Conservation (phyloP, 2,888 invertebrate species). For the Iselma pallidipennis region DNA sequence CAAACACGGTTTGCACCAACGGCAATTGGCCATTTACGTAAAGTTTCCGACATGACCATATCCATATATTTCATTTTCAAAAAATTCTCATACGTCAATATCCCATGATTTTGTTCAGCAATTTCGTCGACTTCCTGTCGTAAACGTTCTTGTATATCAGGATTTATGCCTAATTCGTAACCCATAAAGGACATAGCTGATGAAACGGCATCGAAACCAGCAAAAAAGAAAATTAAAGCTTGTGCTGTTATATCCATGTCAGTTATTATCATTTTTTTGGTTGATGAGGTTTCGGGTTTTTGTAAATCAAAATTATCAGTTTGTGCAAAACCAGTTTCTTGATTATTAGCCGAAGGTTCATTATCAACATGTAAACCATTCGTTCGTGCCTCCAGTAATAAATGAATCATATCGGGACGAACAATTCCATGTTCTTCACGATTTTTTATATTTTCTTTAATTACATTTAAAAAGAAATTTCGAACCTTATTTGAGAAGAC, state of each 20-base stretch:
- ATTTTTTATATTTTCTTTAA: not conserved
- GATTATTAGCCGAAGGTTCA: too few species aligned
- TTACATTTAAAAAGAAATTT: not conserved
- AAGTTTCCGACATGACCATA: not conserved
- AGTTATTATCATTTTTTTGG: not conserved
- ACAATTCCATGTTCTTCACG: not conserved
- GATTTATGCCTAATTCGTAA: not conserved
- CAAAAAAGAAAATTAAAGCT: not conserved
- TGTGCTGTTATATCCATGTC: not conserved
- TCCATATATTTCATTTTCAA: not conserved
- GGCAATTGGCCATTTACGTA: not conserved
- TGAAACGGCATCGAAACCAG: not conserved
- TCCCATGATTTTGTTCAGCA: not conserved
- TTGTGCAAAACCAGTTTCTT: too few species aligned
- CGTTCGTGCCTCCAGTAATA: not conserved
- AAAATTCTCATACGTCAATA: not conserved
- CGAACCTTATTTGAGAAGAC: not conserved
- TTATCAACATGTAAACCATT: not conserved
- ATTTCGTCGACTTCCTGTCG: constrained; percentile 20
- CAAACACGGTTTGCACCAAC: not conserved
- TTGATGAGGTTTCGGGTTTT: too few species aligned
- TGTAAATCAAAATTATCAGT: too few species aligned
- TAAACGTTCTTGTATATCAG: not conserved
- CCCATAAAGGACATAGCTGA: not conserved
- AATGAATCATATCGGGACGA: not conserved